A percentile compares a stretch with the other conserved stretches of the same genome.
These are phyloP conservation scores for Masticophis lateralis DNA, from an alignment of 2,797 vertebrate species.

Conservation along the genomic window DNA sequence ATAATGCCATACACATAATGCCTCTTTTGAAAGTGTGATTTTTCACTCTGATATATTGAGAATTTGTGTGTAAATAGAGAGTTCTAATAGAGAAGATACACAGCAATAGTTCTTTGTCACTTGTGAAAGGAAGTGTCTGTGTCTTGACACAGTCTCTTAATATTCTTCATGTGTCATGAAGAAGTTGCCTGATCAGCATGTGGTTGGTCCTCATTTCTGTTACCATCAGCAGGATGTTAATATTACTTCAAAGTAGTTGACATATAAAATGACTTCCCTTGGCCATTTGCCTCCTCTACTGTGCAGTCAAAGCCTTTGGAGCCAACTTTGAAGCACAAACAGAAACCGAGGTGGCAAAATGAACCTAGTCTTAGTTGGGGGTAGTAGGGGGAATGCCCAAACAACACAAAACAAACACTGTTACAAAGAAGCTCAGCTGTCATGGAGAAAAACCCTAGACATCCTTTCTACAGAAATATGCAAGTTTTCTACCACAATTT, in stretches of 20 bases:
- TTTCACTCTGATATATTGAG: neutral
- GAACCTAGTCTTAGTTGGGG: neutral
- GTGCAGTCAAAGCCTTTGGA: neutral
- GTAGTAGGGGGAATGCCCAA: neutral
- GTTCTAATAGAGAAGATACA: neutral
- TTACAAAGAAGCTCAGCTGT: neutral
- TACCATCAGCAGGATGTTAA: neutral
- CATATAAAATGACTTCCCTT: neutral
- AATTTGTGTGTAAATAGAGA: neutral
- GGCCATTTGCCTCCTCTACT: neutral
- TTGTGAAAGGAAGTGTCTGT: neutral
- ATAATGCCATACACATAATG: neutral
- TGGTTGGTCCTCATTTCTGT: neutral
- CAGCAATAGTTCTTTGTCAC: neutral
- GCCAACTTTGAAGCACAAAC: neutral
- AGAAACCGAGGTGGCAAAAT: neutral
- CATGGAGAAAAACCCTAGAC: neutral
- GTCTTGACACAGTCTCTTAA: neutral
- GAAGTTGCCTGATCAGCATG: neutral
- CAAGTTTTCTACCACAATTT: neutral
- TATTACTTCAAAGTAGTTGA: neutral
- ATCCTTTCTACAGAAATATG: neutral
- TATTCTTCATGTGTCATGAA: neutral
- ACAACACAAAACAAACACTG: neutral
- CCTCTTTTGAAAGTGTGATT: neutral